Evolutionary conservation across 2,797 vertebrate species (phyloP).

Genomic region (Alca torda): DNA sequence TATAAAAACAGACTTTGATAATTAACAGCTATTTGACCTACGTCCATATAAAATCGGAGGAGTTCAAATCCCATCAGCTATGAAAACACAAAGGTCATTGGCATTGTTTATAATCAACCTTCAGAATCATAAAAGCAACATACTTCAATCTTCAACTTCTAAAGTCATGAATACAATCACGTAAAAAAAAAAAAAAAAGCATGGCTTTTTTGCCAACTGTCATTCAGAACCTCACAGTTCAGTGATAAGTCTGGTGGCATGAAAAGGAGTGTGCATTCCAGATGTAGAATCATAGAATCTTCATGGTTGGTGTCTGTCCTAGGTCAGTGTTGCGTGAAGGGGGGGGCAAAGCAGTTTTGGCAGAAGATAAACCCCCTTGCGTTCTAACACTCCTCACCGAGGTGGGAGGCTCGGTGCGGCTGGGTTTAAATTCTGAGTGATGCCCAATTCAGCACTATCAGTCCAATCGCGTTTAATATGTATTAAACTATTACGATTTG

Average conservation of each 20-base stretch:
- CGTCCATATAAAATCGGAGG: not conserved
- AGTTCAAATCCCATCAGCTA: not conserved
- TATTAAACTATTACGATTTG: too few species aligned
- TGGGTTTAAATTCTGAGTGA: too few species aligned
- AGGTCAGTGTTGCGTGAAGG: too few species aligned
- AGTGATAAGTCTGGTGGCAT: not conserved
- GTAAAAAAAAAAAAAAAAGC: accelerated
- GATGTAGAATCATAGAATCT: too few species aligned
- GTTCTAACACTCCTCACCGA: too few species aligned
- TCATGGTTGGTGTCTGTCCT: too few species aligned
- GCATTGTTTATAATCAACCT: not conserved
- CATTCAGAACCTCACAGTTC: not conserved
- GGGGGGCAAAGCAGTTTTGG: too few species aligned
- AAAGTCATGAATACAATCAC: not conserved
- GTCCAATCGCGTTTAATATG: too few species aligned
- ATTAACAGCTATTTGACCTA: not conserved
- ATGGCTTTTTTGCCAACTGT: not conserved
- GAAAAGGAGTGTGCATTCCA: not conserved
- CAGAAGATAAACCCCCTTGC: too few species aligned
- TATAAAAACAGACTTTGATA: not conserved
- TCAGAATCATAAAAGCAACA: not conserved
- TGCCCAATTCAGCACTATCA: too few species aligned
- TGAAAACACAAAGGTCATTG: not conserved
- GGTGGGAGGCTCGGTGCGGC: too few species aligned
- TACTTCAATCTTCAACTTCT: not conserved